These are phyloP conservation scores for Chymomyza procnemis DNA, from an alignment of 2,888 invertebrate genomes.

Conservation along the genomic window DNA sequence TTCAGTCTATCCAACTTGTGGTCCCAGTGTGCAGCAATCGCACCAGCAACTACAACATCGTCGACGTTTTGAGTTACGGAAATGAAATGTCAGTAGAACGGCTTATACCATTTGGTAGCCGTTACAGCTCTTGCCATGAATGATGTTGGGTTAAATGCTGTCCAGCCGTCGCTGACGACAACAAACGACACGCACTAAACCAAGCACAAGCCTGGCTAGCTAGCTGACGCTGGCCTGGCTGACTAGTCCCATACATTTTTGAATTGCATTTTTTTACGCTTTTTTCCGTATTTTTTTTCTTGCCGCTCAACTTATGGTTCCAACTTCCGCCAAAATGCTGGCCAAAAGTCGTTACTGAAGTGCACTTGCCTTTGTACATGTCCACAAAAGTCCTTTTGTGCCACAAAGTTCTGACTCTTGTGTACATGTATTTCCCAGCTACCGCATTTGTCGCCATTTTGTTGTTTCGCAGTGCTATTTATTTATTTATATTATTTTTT, in stretches of 20 bases:
- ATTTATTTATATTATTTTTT: not conserved
- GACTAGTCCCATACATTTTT: not conserved
- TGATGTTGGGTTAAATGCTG: conserved; percentile 66
- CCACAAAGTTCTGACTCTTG: not conserved
- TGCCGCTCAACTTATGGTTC: not conserved
- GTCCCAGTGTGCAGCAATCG: not conserved
- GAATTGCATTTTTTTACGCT: no score
- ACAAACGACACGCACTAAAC: conserved; percentile 6
- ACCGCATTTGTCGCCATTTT: not conserved
- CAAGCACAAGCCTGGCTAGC: not conserved
- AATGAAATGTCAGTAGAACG: conserved; percentile 64
- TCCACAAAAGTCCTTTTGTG: no score
- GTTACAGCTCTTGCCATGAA: conserved; percentile 33
- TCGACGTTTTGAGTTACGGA: conserved; percentile 71
- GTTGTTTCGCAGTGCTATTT: not conserved
- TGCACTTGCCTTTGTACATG: conserved; percentile 34
- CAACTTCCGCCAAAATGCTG: not conserved
- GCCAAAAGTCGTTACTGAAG: conserved; percentile 4
- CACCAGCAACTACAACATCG: not conserved
- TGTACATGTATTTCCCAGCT: not conserved
- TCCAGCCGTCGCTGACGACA: not conserved
- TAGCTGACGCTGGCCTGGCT: not conserved
- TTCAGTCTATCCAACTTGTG: conserved; percentile 15
- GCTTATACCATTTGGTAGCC: not conserved
- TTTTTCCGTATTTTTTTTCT: conserved; percentile 35